Percentiles rank a stretch among this genome's conserved stretches.
Conservation (phyloP, 2,888 invertebrate genomes). For the Polydrusus tereticollis region DNA sequence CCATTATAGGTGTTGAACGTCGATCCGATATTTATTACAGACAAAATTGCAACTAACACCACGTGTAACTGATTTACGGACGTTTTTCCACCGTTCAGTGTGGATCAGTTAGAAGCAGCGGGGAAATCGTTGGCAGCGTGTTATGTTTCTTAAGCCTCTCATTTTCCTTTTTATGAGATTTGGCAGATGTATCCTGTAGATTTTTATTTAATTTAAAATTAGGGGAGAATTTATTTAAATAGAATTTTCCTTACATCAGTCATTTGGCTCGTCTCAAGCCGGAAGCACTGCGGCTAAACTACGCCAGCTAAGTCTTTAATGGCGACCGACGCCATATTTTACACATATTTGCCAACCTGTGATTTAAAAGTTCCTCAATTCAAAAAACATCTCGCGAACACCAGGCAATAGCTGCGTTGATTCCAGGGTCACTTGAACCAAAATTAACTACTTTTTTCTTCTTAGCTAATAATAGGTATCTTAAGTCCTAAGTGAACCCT, state of each 20-base stretch:
- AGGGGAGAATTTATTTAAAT: neutral
- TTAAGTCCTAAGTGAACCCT: no score
- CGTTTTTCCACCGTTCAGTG: conserved; percentile 13
- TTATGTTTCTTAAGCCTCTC: conserved; percentile 14
- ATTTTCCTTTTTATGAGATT: conserved; percentile 5
- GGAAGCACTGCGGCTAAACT: no score
- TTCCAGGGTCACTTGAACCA: no score
- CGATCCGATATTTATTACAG: conserved; percentile 44
- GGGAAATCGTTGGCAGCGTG: neutral
- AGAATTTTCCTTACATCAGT: neutral
- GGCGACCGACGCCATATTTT: no score
- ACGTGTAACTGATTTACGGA: conserved; percentile 37
- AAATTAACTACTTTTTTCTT: no score
- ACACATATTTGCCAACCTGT: no score
- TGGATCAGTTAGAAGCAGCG: neutral
- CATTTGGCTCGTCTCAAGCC: no score
- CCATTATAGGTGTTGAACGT: conserved; percentile 45
- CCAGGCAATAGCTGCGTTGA: no score
- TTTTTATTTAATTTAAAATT: neutral
- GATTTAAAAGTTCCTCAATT: no score
- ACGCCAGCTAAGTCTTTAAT: no score
- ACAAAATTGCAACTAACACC: conserved; percentile 43
- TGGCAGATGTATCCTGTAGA: conserved; percentile 5
- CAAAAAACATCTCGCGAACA: no score
- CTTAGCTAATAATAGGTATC: no score